Conservation (phyloP, 37 sponge, comb jelly and placozoan genomes). For the Halichondria panicea region DNA sequence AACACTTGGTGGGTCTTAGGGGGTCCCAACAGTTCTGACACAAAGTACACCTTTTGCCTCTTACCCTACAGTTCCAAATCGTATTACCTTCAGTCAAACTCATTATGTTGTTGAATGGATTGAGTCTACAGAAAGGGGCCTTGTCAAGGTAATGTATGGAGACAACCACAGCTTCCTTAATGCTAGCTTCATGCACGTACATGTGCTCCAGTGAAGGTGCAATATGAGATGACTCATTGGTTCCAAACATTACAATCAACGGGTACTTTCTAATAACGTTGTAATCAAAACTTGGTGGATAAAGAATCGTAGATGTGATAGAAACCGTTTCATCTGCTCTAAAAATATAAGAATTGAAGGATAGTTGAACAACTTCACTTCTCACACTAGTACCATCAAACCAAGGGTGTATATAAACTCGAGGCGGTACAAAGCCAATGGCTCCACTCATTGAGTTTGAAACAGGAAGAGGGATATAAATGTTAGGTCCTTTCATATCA, state of each 20-base stretch:
- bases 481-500: constrained; percentile 75
- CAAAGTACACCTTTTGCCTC: background rate
- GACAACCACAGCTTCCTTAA: constrained; percentile 57
- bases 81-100: background rate
- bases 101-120: background rate
- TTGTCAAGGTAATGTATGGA: background rate
- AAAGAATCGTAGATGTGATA: background rate
- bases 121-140: constrained; percentile 26
- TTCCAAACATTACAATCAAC: constrained; percentile 41
- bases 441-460: constrained; percentile 42
- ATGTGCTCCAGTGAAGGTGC: constrained; percentile 30
- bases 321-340: background rate
- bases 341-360: background rate
- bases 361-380: background rate
- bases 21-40: constrained; percentile 59
- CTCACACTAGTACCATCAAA: constrained; percentile 33
- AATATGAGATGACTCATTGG: background rate
- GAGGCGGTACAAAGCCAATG: constrained; percentile 14
- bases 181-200: constrained; percentile 44
- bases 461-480: constrained; percentile 45
- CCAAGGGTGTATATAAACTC: constrained; percentile 60
- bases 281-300: constrained; percentile 69
- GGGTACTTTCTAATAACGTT: constrained; percentile 53
- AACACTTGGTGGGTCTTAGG: constrained; percentile 29
- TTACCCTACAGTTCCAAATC: constrained; percentile 27